These are phyloP conservation scores for Idaea straminata DNA, from an alignment of 2,888 invertebrate species.

Conservation along the genomic window DNA sequence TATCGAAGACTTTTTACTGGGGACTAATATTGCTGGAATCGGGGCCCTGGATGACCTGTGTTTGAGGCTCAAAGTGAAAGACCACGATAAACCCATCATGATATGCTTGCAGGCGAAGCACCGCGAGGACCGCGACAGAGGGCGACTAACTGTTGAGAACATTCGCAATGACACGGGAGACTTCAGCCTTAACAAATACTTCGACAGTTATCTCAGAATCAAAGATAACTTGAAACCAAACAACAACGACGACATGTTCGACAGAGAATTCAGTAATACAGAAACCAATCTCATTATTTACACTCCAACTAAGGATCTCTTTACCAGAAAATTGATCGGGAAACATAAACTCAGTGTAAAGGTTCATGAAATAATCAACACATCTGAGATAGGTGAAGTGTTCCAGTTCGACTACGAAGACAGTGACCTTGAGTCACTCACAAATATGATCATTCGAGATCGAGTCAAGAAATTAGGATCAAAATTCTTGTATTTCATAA, in stretches of 20 bases:
- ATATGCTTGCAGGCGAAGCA: conserved; percentile 45
- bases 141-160: conserved; percentile 34
- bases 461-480: conserved; percentile 33
- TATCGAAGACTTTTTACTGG: conserved; percentile 36
- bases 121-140: conserved; percentile 35
- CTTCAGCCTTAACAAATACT: conserved; percentile 38
- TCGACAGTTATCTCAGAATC: conserved; percentile 41
- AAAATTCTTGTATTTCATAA: conserved; percentile 33
- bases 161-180: conserved; percentile 30
- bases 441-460: conserved; percentile 33
- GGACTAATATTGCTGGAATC: conserved; percentile 39
- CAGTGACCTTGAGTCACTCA: conserved; percentile 29
- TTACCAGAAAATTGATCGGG: conserved; percentile 26
- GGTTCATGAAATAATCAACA: conserved; percentile 33
- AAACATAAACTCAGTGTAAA: conserved; percentile 23
- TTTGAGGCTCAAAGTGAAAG: conserved; percentile 32
- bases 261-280: conserved; percentile 32
- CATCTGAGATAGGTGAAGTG: conserved; percentile 20
- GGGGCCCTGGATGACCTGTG: conserved; percentile 46
- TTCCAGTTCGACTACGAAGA: conserved; percentile 37
- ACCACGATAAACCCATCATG: conserved; percentile 24
- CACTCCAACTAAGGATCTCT: conserved; percentile 36
- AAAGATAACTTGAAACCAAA: conserved; percentile 33
- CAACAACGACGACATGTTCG: conserved; percentile 34
- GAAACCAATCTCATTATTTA: conserved; percentile 40